Evolutionary conservation across 92 coral and sea anemone genomes (phyloP), one percentile per base, ranked within the genome.

Genomic region (Virgularia gustaviana): DNA sequence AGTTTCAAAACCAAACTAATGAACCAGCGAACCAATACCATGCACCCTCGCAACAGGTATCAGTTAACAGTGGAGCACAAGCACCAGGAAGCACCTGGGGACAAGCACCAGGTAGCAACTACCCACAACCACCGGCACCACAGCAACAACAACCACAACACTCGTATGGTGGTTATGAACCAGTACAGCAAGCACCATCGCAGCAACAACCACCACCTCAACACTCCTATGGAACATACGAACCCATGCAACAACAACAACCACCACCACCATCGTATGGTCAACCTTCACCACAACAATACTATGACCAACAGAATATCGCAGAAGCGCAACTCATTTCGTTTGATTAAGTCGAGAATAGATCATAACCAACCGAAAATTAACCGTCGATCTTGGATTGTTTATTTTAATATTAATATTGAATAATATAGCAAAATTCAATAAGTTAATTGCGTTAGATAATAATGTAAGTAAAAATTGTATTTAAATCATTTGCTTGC

Each of bases 291-390:
- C 88, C 83, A 20, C 89, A 79, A 19, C 89, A 71, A 28, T 90
- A 85, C 23, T 76, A 84, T 30, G 81, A 94, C 35, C 91, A 91
- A 74, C 81, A 95, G 42, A 90, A 89, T 73, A 33, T 82, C 41
- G 83, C 96, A 0, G 98, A 92, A 57, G 82, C 90, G 9, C 89
- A 86, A 55, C 88, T 92, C 15, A 92, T 92, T 53, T 89, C 96
- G 36, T 92, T 92, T 64, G 98, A 92, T 72, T 92, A 70, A n/a
- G n/a, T n/a, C n/a, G n/a, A n/a, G n/a, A n/a, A 42, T 66, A 20
- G 51, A 10, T 47, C 23, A 13, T 55, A 51, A 51, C 57, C 25
- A 9, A 51, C 22, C 22, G 20, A 24, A 9, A 18, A 9, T 9
- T 15, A 9, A 2, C 2, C 20, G 11, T 45, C 15, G 53, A 15